Base-by-base conservation (phyloP, 2,888 invertebrate species). In the Dryocosmus kuriphilus region DNA sequence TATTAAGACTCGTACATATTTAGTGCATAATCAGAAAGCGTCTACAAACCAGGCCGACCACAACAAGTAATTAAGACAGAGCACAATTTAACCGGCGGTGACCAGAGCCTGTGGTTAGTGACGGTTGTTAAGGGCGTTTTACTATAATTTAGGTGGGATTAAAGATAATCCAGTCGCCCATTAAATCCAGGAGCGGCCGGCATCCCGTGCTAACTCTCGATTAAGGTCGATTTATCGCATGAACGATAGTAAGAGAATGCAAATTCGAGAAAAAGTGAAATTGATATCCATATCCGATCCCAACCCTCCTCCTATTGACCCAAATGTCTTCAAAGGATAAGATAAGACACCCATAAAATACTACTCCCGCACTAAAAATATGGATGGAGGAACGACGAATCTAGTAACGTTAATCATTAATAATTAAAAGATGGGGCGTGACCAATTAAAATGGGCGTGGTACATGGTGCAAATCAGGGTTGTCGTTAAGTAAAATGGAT, bases 131-230 rank as follows among this genome's bases (percentile, higher is more conserved):
- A 81, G 57, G 83, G 81, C 84, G 84, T 86, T 87, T 87, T 88
- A 88, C 87, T 86, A 86, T 88, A 87, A 84, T 88, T 88, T 86
- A 86, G 84, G 83, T 82, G 83, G 86, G 86, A 87, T 88, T 87
- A 85, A 85, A 82, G 83, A 85, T 86, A 86, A 88, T 87, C 86
- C 84, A 81, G 84, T 85, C 82, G 60, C 80, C 79, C 82, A 83
- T 79, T 83, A 79, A 79, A 82, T 81, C 77, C 80, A 80, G 79
- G 82, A 80, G 80, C 83, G 83, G 82, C 81, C 75, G 80, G 80
- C 81, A 79, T 78, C 79, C 77, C 78, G 80, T 80, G 84, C 83
- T 84, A 86, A 86, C 85, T 87, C 86, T 85, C 83, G 86, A 85
- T 87, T 88, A 88, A 87, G 83, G 84, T 81, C 83, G 85, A 88